Base-by-base conservation (phyloP, 2,888 invertebrate species). In the Patella depressa region DNA sequence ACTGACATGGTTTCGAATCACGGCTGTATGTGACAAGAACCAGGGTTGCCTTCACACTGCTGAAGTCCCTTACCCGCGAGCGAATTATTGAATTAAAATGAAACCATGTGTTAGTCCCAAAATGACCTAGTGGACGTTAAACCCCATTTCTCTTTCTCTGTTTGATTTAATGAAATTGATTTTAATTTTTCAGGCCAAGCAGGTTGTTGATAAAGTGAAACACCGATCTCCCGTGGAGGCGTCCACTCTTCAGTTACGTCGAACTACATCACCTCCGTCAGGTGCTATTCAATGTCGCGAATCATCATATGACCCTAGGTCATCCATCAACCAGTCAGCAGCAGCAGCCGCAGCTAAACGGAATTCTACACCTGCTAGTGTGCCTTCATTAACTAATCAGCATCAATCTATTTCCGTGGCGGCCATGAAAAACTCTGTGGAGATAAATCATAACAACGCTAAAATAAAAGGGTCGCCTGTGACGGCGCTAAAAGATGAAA, bases 401-500 rank as follows among this genome's bases (percentile, higher is more conserved):
- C 84, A 73, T 82, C 86, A 75, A 74, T 83, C 74, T 73, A 81
- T 86, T 14, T 86, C 87, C 71, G 88, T 86, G 57, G 84, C 84
- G 71, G 86, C 86, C 65, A 87, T 87, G 76, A 82, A 83, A 69
- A 85, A 87, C 55, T 86, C 86, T 24, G 65, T 87, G 24, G 85
- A 85, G 71, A 80, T 80, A 12, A 81, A 82, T 71, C 85, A 82
- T 76, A 85, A 82, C 81, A 81, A 84, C 17, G 82, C 80, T 72
- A 82, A 87, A 76, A 84, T 84, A 77, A 87, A 87, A 81, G 90
- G 90, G 15, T 90, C 90, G 3, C 91, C 91, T 3, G 90, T 91
- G 73, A 89, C 88, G n/a, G 88, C 89, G 12, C 81, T 91, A 53
- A 91, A 90, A 78, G 89, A 90, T 74, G 89, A 89, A 75, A 90